Conservation (phyloP, 2,888 invertebrate genomes). For the Myopa tessellatipennis region DNA sequence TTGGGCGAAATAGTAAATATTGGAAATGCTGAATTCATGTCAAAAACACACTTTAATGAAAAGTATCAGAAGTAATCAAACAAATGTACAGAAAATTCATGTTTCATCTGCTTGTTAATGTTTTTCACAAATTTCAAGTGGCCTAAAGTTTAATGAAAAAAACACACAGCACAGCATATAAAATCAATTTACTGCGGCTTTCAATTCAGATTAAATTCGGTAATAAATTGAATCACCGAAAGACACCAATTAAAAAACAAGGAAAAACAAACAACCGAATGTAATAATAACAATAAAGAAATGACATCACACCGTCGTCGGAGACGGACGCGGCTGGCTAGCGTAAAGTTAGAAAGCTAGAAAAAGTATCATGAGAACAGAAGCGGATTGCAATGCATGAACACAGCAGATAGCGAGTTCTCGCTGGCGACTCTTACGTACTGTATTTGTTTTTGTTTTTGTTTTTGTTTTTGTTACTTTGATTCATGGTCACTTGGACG, state of each 20-base stretch:
- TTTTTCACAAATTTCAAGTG: too few relatives aligned
- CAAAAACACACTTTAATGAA: too few relatives aligned
- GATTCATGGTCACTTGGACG: slow-evolving; percentile 30
- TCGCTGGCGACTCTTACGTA: background rate
- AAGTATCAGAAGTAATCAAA: too few relatives aligned
- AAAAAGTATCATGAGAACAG: background rate
- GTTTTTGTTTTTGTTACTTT: background rate
- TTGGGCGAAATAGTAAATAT: too few relatives aligned
- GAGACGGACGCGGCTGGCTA: background rate
- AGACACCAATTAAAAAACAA: background rate
- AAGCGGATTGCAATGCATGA: background rate
- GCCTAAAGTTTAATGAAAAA: too few relatives aligned
- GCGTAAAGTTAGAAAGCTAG: background rate
- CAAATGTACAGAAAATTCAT: too few relatives aligned
- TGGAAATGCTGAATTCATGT: too few relatives aligned
- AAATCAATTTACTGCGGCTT: too few relatives aligned
- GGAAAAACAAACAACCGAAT: background rate
- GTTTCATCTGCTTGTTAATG: too few relatives aligned
- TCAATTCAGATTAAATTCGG: too few relatives aligned
- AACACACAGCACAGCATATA: too few relatives aligned
- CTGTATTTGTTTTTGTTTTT: background rate
- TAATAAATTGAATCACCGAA: too few relatives aligned
- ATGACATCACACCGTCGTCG: background rate
- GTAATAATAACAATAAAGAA: background rate
- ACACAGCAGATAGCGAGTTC: background rate